A percentile compares a stretch with the other conserved stretches of the same genome.
phyloP scores from a whole-genome alignment of 2,888 invertebrate species.

The Lepetodrilus schrolli region DNA sequence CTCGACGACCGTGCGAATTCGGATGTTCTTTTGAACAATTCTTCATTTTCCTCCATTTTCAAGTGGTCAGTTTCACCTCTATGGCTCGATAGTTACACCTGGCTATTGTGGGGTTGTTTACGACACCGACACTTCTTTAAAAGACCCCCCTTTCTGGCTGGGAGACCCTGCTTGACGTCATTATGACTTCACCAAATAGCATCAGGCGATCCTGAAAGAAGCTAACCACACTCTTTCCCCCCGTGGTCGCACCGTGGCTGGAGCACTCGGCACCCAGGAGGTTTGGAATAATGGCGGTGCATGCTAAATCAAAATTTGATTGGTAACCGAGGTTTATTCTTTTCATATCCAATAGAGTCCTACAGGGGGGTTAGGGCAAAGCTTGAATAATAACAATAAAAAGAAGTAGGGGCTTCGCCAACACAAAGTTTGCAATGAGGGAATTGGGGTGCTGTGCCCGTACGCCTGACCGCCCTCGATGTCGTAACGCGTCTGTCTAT shows the following conservation, averaged over 20 bases:
- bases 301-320: conserved; percentile 21
- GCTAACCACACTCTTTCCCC: neutral
- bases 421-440: conserved; percentile 6
- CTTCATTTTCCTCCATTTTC: neutral
- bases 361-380: neutral
- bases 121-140: too few species aligned
- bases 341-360: neutral
- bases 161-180: neutral
- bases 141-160: too few species aligned
- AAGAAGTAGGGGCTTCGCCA: neutral
- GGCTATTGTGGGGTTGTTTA: too few species aligned
- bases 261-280: neutral
- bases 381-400: conserved; percentile 6
- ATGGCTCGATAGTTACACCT: neutral
- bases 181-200: neutral
- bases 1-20: neutral
- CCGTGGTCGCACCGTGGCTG: too few species aligned
- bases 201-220: neutral
- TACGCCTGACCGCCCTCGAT: neutral
- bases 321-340: neutral
- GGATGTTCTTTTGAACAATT: neutral
- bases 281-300: neutral
- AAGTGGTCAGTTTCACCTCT: neutral
- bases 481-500: conserved; percentile 3
- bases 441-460: neutral